Percentiles rank a stretch among this genome's conserved stretches.
phyloP scores from a whole-genome alignment of 2,113 vertebrate species.

The Delphinus delphis region DNA sequence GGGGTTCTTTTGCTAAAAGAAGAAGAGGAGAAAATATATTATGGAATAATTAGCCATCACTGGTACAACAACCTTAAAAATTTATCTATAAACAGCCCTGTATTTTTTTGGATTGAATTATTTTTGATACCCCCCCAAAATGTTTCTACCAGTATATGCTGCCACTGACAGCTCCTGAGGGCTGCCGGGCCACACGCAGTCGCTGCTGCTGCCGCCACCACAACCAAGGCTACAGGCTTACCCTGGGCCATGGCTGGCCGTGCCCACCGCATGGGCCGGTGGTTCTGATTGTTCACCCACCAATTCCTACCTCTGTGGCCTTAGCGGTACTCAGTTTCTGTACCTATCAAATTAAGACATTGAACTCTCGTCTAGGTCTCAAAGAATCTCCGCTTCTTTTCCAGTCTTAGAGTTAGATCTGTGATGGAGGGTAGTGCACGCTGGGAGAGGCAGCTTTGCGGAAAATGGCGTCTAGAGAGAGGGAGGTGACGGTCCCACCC shows the following conservation, averaged over 20 bases:
- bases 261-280: background rate
- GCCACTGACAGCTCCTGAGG: background rate
- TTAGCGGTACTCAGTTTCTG: background rate
- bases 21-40: background rate
- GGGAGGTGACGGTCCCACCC: background rate
- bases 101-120: background rate
- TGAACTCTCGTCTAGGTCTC: background rate
- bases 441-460: background rate
- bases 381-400: background rate
- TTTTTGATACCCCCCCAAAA: background rate
- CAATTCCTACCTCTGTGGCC: background rate
- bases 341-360: background rate
- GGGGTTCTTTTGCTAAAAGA: background rate
- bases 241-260: background rate
- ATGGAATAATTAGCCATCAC: background rate
- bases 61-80: background rate
- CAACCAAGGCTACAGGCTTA: accelerated
- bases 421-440: background rate
- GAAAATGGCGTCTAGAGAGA: background rate
- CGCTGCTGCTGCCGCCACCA: background rate
- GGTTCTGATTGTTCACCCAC: background rate
- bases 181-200: background rate
- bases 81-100: background rate
- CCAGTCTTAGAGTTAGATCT: background rate
- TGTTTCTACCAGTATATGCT: background rate